phyloP scores from a whole-genome alignment of 1,140 invertebrate genomes.

The Galleria mellonella region DNA sequence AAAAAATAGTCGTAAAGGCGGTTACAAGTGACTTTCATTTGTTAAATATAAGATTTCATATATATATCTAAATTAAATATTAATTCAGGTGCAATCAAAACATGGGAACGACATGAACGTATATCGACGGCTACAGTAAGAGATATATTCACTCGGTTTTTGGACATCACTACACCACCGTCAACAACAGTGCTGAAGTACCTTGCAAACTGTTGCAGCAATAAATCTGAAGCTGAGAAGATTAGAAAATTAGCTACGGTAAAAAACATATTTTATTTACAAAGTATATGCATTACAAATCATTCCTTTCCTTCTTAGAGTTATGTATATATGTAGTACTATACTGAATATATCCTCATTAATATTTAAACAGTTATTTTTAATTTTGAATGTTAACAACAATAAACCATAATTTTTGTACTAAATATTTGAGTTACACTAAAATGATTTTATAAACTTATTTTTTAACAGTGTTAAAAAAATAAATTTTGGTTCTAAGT shows the following conservation, averaged over 20 bases:
- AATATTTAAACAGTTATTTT: constrained; percentile 21
- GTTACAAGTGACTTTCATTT: no score
- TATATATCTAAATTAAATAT: constrained; percentile 5
- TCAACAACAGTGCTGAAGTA: constrained; percentile 89
- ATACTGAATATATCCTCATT: constrained; percentile 9
- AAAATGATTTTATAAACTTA: no score
- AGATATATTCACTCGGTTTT: constrained; percentile 86
- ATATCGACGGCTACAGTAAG: constrained; percentile 85
- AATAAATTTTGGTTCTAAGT: no score
- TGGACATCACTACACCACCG: constrained; percentile 96
- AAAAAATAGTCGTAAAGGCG: no score
- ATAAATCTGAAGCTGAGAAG: constrained; percentile 81
- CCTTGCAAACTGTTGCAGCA: constrained; percentile 84
- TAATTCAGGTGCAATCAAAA: constrained; percentile 83
- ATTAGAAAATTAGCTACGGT: constrained; percentile 85
- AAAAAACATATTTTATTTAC: constrained; percentile 25
- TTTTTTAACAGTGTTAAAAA: no score
- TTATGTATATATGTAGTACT: no score
- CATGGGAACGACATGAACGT: constrained; percentile 90
- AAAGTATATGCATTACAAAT: no score
- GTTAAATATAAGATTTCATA: not conserved
- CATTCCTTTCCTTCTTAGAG: no score
- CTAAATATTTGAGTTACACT: no score
- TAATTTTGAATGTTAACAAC: no score
- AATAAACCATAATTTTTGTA: no score